Evolutionary conservation across 2,888 invertebrate species (phyloP), one percentile per base, ranked within the genome.

Genomic region (Scelioninae gen. 2): DNA sequence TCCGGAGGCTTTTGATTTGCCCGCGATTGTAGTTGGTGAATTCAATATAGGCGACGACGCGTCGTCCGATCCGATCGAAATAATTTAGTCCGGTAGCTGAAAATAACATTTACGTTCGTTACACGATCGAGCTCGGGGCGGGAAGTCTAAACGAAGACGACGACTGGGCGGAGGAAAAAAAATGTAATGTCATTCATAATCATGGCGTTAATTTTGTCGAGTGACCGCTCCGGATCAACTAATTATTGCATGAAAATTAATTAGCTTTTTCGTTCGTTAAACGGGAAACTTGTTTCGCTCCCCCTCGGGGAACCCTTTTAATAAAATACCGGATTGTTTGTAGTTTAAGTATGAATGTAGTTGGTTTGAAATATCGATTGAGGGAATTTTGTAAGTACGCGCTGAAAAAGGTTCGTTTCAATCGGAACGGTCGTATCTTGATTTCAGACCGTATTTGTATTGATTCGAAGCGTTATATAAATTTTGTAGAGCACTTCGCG

Each of bases 31-130:
- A 58, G 58, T 58, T 50, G 11, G 58, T 43, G 58, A 50, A 67
- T 67, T 58, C 57, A 67, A 50, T 67, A 55, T 52, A 68, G 45
- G n/a, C n/a, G n/a, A n/a, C 35, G 10, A 43, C 58, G 50, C 60
- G 68, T 60, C 52, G 57, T 60, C 39, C 50, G 50, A 67, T 67
- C 67, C 46, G 57, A 48, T 67, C 31, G 41, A 67, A 67, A 65
- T 65, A 57, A 67, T 57, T 57, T 67, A 67, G 57, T 50, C 48
- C 41, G 46, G 48, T 31, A 31, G 57, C 37, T 41, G 57, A 13
- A 45, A 64, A 52, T 39, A 63, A 64, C 64, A 64, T 64, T 53
- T 53, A 35, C 53, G 35, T 43, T 53, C 45, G 25, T 53, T 53
- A 64, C 25, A 46, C 37, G 35, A 46, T 60, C 15, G 46, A 60